Percentiles rank a stretch among this genome's conserved stretches.
Evolutionary conservation across 2,797 vertebrate genomes (phyloP).

Genomic region (Gadopsis marmoratus): DNA sequence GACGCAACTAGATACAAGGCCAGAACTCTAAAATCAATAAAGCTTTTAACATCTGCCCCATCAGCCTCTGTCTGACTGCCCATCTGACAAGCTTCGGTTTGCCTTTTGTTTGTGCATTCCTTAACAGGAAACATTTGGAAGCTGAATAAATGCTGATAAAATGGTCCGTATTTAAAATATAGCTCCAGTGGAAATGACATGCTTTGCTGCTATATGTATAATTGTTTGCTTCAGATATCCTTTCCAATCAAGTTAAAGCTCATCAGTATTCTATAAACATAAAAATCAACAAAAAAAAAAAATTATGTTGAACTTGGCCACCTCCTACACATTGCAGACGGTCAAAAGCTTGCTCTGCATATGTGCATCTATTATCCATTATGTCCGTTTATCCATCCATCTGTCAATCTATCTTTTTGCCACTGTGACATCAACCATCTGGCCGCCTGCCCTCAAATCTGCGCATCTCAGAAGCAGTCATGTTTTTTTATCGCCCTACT

Average conservation of each 20-base stretch:
- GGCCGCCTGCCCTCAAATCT: conserved; percentile 52
- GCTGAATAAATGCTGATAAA: conserved; percentile 1
- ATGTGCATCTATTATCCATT: conserved; percentile 20
- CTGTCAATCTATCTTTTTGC: conserved; percentile 35
- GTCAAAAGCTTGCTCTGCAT: conserved; percentile 2
- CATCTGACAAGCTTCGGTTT: conserved; percentile 30
- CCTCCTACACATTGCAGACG: conserved; percentile 2
- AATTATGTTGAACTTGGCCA: background rate
- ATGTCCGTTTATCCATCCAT: conserved; percentile 51
- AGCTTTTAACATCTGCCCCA: conserved; percentile 65
- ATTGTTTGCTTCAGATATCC: background rate
- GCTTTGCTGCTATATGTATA: background rate
- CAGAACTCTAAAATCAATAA: conserved; percentile 67
- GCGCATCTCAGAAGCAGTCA: conserved; percentile 18
- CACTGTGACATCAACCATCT: conserved; percentile 63
- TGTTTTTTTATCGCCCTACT: conserved; percentile 16
- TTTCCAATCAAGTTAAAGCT: background rate
- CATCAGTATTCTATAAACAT: background rate
- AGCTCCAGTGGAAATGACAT: background rate
- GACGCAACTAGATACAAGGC: conserved; percentile 48
- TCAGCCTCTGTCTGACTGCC: conserved; percentile 29
- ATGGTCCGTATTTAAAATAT: background rate
- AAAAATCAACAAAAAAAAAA: too few relatives aligned
- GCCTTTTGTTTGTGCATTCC: conserved; percentile 33
- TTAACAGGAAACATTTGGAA: conserved; percentile 36